Evolutionary conservation across 2,113 vertebrate species (phyloP).

Genomic region (Psettodes erumei): DNA sequence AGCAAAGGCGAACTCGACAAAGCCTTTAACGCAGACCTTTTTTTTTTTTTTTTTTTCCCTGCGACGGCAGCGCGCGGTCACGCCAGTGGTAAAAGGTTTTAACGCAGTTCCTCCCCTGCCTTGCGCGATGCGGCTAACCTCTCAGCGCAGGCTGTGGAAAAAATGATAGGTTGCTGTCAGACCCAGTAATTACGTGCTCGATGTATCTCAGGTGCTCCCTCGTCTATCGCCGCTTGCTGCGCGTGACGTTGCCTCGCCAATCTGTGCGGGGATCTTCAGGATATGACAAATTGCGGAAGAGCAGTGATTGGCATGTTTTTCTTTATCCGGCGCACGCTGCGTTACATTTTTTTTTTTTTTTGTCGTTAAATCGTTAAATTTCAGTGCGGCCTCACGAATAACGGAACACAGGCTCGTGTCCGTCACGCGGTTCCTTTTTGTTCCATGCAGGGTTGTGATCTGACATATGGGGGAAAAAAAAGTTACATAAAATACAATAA

Average conservation of each 20-base stretch:
- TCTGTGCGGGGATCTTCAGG: slow-evolving; percentile 1
- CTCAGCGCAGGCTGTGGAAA: slow-evolving; percentile 25
- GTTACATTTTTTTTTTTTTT: not conserved
- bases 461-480: too few relatives aligned
- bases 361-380: too few relatives aligned
- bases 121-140: slow-evolving; percentile 6
- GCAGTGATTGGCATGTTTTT: not conserved
- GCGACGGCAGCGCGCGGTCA: not conserved
- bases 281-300: slow-evolving; percentile 12
- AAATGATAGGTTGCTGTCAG: slow-evolving; percentile 58
- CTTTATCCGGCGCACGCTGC: not conserved
- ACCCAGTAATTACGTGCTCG: slow-evolving; percentile 54
- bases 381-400: not conserved
- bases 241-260: slow-evolving; percentile 19
- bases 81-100: slow-evolving; percentile 22
- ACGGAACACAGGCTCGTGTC: not conserved
- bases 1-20: not conserved
- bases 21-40: not conserved
- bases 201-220: slow-evolving; percentile 46
- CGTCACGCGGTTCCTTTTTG: not conserved
- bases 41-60: too few relatives aligned
- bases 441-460: not conserved
- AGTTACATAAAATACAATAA: too few relatives aligned
- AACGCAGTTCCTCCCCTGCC: slow-evolving; percentile 12
- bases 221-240: slow-evolving; percentile 16